Conservation (phyloP, 2,888 invertebrate species). For the Patella depressa region DNA sequence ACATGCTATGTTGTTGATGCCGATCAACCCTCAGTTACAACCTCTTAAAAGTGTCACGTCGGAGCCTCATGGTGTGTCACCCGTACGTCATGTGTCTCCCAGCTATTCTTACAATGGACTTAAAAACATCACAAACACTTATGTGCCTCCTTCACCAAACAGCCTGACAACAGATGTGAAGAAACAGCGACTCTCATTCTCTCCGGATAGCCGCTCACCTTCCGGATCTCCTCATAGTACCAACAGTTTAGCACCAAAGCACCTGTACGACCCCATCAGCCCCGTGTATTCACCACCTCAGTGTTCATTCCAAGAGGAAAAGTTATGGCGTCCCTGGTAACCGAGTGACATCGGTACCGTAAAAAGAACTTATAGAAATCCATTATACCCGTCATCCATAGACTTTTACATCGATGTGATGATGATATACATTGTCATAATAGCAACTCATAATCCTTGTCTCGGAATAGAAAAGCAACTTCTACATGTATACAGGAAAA, state of each 20-base stretch:
- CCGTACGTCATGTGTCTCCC: not conserved
- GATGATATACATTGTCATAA: too few species aligned
- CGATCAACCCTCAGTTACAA: not conserved
- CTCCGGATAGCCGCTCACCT: not conserved
- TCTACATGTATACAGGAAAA: too few species aligned
- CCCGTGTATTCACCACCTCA: slow-evolving; percentile 16
- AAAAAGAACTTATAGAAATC: too few species aligned
- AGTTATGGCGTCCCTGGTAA: slow-evolving; percentile 27
- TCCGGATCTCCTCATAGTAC: not conserved
- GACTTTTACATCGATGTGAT: too few species aligned
- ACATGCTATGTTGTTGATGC: not conserved
- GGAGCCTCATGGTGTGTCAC: not conserved
- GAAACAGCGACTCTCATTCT: not conserved
- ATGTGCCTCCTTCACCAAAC: not conserved
- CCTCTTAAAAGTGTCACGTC: not conserved
- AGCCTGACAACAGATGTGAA: not conserved
- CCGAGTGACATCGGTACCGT: not conserved
- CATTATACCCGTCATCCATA: too few species aligned
- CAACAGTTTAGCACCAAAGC: not conserved
- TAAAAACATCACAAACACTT: slow-evolving; percentile 3
- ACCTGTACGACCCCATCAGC: not conserved
- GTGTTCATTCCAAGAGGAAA: slow-evolving; percentile 23
- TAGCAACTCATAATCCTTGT: too few species aligned
- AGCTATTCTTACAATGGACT: not conserved
- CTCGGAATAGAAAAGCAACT: too few species aligned